Evolutionary conservation across 2,797 vertebrate genomes (phyloP), one percentile per base, ranked within the genome.

Genomic region (Syndactyla subalaris): DNA sequence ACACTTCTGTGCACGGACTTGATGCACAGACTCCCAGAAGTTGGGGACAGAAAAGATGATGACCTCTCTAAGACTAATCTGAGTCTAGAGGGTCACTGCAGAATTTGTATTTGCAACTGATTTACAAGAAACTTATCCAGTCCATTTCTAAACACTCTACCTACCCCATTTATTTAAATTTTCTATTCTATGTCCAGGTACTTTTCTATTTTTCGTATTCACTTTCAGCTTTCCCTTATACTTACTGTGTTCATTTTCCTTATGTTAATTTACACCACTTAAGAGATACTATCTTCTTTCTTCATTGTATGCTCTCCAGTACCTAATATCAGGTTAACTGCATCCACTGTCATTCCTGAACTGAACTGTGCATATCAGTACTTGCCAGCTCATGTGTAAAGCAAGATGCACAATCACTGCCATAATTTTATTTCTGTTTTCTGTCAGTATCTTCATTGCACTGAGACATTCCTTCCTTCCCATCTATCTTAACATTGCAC

Each of bases 351-450:
- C 62, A 77, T 76, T 38, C 38, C 72, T 55, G 62, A 78, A 73
- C 65, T 19, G 27, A 95, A 66, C 67, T 59, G 54, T 41, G 36
- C 7, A 0, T 30, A 85, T 57, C 87, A 88, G 49, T 18, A 13
- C 51, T 67, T 92, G n/a, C 24, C 84, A 90, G 74, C 24, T 89
- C 26, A 32, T 3, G 24, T 55, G n/a, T 70, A 89, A 85, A 93
- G 57, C n/a, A 91, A 70, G 78, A 36, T 7, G 7, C 77, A 84
- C 45, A 71, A 59, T 73, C 55, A 49, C 39, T 92, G 73, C 74
- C 59, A 84, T 66, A 0, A 81, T 92, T 82, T 96, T 73, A 57
- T 49, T 83, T 74, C 78, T 94, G 52, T 90, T 93, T 92, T 80
- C 59, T 87, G 30, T 48, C 62, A 71, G 24, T 59, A 65, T 61